A percentile compares a stretch with the other conserved stretches of the same genome.
Conservation (phyloP, 2,888 invertebrate genomes). For the Phyllotreta cruciferae region DNA sequence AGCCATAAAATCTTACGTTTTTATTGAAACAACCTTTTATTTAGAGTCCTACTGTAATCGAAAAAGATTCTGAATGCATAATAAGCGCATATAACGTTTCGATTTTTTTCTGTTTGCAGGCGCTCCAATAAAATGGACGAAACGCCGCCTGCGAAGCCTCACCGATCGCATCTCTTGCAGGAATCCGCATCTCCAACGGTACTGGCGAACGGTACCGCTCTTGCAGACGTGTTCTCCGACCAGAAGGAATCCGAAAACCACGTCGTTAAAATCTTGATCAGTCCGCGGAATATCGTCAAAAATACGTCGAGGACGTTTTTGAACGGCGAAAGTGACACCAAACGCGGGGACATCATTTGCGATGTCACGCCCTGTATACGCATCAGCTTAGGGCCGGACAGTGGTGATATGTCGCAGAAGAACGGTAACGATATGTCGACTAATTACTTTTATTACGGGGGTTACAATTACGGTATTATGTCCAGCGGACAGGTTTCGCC, state of each 20-base stretch:
- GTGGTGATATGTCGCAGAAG: slow-evolving; percentile 64
- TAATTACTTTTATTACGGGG: slow-evolving; percentile 67
- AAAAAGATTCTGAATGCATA: slow-evolving; percentile 6
- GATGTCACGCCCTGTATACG: slow-evolving; percentile 65
- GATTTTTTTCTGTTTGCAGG: slow-evolving; percentile 33
- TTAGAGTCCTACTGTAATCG: too few species aligned
- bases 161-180: slow-evolving; percentile 49
- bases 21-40: too few species aligned
- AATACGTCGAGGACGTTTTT: slow-evolving; percentile 25
- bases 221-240: slow-evolving; percentile 53
- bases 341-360: slow-evolving; percentile 58
- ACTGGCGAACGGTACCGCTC: slow-evolving; percentile 52
- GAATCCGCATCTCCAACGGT: slow-evolving; percentile 60
- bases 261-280: slow-evolving; percentile 76
- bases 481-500: slow-evolving; percentile 85
- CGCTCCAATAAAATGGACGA: slow-evolving; percentile 60
- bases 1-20: too few species aligned
- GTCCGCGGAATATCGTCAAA: slow-evolving; percentile 62
- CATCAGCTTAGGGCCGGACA: slow-evolving; percentile 33
- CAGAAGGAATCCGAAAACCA: slow-evolving; percentile 58
- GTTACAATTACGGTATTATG: slow-evolving; percentile 68
- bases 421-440: slow-evolving; percentile 54
- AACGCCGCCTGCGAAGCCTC: slow-evolving; percentile 66
- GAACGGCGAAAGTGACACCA: slow-evolving; percentile 20
- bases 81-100: slow-evolving; percentile 16